Percentiles rank a stretch among this genome's conserved stretches.
These are phyloP conservation scores for Sebastes iracundus DNA, from an alignment of 2,797 vertebrate species.

Conservation along the genomic window DNA sequence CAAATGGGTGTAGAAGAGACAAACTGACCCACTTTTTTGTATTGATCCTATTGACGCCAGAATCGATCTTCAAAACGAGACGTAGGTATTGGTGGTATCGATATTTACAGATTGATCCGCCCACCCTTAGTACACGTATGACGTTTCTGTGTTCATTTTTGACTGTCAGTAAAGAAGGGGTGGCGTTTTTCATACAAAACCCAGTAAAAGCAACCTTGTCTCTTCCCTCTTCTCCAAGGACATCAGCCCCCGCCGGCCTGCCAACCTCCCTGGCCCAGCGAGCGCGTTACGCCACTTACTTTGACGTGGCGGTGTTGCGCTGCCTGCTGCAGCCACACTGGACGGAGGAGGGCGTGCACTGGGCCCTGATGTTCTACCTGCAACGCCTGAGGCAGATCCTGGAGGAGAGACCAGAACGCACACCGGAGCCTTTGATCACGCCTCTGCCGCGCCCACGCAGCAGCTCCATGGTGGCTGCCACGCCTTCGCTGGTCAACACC, in stretches of 20 bases:
- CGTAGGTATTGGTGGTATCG: too few relatives aligned
- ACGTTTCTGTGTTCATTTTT: background rate
- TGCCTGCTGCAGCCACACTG: conserved; percentile 98
- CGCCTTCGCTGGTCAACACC: conserved; percentile 96
- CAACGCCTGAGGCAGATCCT: conserved; percentile 94
- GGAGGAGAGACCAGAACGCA: conserved; percentile 92
- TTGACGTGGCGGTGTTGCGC: conserved; percentile 96
- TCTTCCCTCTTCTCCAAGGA: conserved; percentile 50
- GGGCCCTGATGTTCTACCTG: conserved; percentile 96
- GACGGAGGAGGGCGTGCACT: conserved; percentile 97
- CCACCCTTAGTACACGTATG: background rate
- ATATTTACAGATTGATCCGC: too few relatives aligned
- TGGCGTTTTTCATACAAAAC: background rate
- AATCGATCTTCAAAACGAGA: too few relatives aligned
- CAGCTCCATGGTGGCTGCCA: conserved; percentile 97
- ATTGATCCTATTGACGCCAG: too few relatives aligned
- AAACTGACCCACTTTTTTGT: too few relatives aligned
- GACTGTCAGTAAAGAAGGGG: background rate
- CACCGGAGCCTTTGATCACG: conserved; percentile 85
- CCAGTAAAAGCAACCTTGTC: background rate
- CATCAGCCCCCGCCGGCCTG: conserved; percentile 74
- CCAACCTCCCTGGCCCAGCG: conserved; percentile 86
- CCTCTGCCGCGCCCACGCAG: conserved; percentile 93
- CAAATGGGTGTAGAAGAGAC: too few relatives aligned
- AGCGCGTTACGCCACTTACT: conserved; percentile 95